Percentiles rank a stretch among this genome's conserved stretches.
Conservation (phyloP, 2,888 invertebrate species). For the Corbicula japonica region DNA sequence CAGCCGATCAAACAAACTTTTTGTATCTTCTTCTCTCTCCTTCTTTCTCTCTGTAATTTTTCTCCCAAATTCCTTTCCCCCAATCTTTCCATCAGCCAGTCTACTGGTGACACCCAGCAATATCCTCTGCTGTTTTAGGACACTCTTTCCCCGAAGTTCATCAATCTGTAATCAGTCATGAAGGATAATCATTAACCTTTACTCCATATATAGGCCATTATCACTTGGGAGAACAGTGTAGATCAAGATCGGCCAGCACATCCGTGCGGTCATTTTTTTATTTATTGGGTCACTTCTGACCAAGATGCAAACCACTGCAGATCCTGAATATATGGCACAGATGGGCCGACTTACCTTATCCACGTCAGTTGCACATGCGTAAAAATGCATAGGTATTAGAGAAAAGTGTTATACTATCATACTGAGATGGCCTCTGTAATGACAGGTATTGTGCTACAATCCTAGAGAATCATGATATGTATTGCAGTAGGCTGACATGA, state of each 20-base stretch:
- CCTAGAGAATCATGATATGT: too few relatives aligned
- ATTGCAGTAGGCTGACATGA: too few relatives aligned
- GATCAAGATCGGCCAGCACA: background rate
- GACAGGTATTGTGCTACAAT: too few relatives aligned
- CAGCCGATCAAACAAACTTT: constrained; percentile 28
- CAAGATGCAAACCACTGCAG: too few relatives aligned
- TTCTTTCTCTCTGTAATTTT: constrained; percentile 15
- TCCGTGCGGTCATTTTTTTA: too few relatives aligned
- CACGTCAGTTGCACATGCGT: too few relatives aligned
- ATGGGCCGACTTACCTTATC: too few relatives aligned
- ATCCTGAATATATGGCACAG: too few relatives aligned
- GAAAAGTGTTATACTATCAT: too few relatives aligned
- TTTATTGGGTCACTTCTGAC: too few relatives aligned
- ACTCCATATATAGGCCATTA: background rate
- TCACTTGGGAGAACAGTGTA: background rate
- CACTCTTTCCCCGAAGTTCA: constrained; percentile 89
- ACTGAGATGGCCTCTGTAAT: too few relatives aligned
- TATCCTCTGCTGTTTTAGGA: constrained; percentile 75
- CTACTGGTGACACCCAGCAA: constrained; percentile 91
- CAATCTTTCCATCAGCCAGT: constrained; percentile 89
- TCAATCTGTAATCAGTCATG: constrained; percentile 89
- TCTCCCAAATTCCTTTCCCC: constrained; percentile 65
- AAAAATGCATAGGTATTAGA: too few relatives aligned
- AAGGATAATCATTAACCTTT: background rate
- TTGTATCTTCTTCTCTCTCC: constrained; percentile 9